Conservation (phyloP, 2,888 invertebrate genomes). For the Amphipyra tragopoginis region DNA sequence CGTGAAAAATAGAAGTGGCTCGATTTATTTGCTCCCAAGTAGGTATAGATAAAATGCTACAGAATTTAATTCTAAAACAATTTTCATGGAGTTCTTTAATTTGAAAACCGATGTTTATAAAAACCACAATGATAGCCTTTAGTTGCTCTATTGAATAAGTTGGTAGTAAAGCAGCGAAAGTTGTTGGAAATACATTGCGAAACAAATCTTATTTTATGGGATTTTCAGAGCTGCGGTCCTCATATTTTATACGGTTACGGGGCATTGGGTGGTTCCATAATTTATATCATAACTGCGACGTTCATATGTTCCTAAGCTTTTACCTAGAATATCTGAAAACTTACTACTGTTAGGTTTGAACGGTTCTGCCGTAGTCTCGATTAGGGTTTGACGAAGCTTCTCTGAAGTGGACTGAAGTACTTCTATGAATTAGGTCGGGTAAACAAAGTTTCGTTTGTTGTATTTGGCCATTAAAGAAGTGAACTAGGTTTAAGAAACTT, state of each 20-base stretch:
- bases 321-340: too few species aligned
- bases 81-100: too few species aligned
- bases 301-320: conserved; percentile 23
- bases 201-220: conserved; percentile 57
- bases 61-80: too few species aligned
- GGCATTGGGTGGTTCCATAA: conserved; percentile 45
- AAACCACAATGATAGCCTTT: neutral
- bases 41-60: too few species aligned
- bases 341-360: neutral
- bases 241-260: conserved; percentile 45
- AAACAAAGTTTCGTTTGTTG: conserved; percentile 14
- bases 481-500: too few species aligned
- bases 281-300: conserved; percentile 43
- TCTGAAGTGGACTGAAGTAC: neutral
- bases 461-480: neutral
- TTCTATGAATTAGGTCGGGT: conserved; percentile 12
- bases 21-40: too few species aligned
- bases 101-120: neutral
- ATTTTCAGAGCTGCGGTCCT: conserved; percentile 32
- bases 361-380: neutral
- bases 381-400: neutral
- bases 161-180: conserved; percentile 34
- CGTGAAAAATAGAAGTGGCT: too few species aligned
- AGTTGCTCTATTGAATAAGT: conserved; percentile 28
- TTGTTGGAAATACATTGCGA: conserved; percentile 37